Base-by-base conservation (phyloP, 2,113 vertebrate species). In the Petromus typicus region DNA sequence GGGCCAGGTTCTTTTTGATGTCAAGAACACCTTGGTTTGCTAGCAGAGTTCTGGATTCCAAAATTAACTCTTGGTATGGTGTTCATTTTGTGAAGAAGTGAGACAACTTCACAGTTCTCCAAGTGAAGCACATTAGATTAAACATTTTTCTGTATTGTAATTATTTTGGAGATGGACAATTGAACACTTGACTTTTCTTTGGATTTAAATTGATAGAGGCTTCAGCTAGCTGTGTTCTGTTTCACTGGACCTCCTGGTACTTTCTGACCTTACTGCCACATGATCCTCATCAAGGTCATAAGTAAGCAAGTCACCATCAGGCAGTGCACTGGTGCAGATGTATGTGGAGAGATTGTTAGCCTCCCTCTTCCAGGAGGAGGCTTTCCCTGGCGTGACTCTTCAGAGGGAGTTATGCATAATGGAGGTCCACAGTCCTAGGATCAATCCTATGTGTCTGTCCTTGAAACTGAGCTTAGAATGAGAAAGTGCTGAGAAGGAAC, bases 181-280 rank as follows among this genome's bases (percentile, higher is more conserved):
- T 40, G 56, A 79, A 88, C 79, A 64, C 86, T 90, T 82, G 69
- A 88, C 45, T 90, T 67, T 67, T n/a, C 30, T 95, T 75, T 83
- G 56, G 7, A 25, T 27, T 78, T 54, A 61, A 89, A 16, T 93
- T 57, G 48, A 61, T 54, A 88, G 48, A 91, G 16, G 4, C 61
- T 7, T 86, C 2, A 6, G 40, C n/a, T 89, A 11, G 40, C n/a
- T 89, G 9, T 66, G 2, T 48, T 83, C 34, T 94, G 18, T 32
- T 64, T 56, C 61, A 73, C 51, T 56, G 54, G 43, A 45, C 32
- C 10, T n/a, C 79, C 7, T 87, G 25, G n/a, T 61, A 51, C 7
- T 34, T 20, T 71, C 32, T 51, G 32, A 23, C 57, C 59, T 34
- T n/a, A 37, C 43, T 18, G 18, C 30, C 89, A 43, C 54, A 37